phyloP scores from a whole-genome alignment of 2,113 vertebrate species.

The Thymallus thymallus region DNA sequence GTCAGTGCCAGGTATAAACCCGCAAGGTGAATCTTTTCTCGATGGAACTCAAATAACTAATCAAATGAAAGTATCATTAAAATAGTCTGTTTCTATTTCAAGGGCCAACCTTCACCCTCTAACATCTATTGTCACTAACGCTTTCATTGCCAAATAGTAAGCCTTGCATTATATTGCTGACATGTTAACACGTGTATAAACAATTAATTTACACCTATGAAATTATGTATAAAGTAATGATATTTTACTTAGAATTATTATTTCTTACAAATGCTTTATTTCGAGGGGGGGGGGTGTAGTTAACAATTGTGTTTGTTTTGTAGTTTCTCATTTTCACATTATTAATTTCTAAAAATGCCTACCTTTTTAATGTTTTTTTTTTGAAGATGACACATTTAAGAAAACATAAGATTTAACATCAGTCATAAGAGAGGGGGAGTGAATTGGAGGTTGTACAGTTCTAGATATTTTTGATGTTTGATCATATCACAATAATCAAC shows the following conservation, averaged over 20 bases:
- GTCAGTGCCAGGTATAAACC: neutral
- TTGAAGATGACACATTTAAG: slow-evolving; percentile 16
- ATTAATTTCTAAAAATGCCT: slow-evolving; percentile 25
- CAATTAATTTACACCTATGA: slow-evolving; percentile 41
- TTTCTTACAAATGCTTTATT: slow-evolving; percentile 19
- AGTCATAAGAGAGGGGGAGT: neutral
- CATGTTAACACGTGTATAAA: slow-evolving; percentile 50
- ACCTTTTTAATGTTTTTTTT: slow-evolving; percentile 18
- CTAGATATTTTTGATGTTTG: slow-evolving; percentile 38
- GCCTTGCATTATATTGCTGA: slow-evolving; percentile 31
- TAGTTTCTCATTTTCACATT: slow-evolving; percentile 31
- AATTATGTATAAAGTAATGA: slow-evolving; percentile 60
- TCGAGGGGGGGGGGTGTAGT: neutral
- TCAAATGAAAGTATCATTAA: slow-evolving; percentile 15
- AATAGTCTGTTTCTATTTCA: neutral
- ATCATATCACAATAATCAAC: slow-evolving; percentile 39
- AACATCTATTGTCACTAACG: slow-evolving; percentile 6
- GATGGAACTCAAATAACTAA: slow-evolving; percentile 17
- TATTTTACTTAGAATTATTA: slow-evolving; percentile 59
- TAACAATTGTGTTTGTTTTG: slow-evolving; percentile 57
- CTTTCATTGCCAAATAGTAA: slow-evolving; percentile 28
- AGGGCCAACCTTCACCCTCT: slow-evolving; percentile 14
- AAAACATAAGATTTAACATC: neutral
- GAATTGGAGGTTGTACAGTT: slow-evolving; percentile 47
- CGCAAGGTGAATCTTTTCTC: slow-evolving; percentile 19